phyloP scores from a whole-genome alignment of 2,113 vertebrate species.

The Boleophthalmus pectinirostris region DNA sequence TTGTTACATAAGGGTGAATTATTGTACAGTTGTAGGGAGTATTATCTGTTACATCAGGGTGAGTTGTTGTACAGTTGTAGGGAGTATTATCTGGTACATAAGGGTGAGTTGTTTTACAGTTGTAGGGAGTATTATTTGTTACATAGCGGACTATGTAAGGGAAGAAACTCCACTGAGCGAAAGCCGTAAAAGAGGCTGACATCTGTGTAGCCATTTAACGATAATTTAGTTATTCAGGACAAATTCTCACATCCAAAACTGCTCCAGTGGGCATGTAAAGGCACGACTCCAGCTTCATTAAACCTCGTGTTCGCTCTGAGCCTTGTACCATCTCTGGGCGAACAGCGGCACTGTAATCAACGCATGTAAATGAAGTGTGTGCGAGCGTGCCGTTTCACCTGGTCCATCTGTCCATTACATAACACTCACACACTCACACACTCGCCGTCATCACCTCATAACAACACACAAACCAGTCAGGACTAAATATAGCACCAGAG shows the following conservation, averaged over 20 bases:
- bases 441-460: conserved; percentile 69
- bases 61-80: too few relatives aligned
- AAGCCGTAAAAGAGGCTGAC: too few relatives aligned
- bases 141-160: too few relatives aligned
- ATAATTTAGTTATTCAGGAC: background rate
- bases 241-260: background rate
- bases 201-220: too few relatives aligned
- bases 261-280: background rate
- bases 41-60: too few relatives aligned
- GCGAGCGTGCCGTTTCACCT: conserved; percentile 53
- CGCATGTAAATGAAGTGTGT: conserved; percentile 34
- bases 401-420: conserved; percentile 61
- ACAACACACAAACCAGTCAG: conserved; percentile 56
- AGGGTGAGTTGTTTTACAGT: too few relatives aligned
- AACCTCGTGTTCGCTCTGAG: conserved; percentile 11
- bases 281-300: conserved; percentile 18
- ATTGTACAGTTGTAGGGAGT: too few relatives aligned
- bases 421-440: conserved; percentile 47
- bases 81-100: too few relatives aligned
- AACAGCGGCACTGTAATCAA: conserved; percentile 19
- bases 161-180: too few relatives aligned
- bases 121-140: too few relatives aligned
- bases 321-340: conserved; percentile 13
- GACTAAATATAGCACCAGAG: conserved; percentile 53
- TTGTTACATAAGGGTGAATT: too few relatives aligned